A percentile compares a stretch with the other conserved stretches of the same genome.
Evolutionary conservation across 2,113 vertebrate genomes (phyloP).

Genomic region (Melanostigma gelatinosum): DNA sequence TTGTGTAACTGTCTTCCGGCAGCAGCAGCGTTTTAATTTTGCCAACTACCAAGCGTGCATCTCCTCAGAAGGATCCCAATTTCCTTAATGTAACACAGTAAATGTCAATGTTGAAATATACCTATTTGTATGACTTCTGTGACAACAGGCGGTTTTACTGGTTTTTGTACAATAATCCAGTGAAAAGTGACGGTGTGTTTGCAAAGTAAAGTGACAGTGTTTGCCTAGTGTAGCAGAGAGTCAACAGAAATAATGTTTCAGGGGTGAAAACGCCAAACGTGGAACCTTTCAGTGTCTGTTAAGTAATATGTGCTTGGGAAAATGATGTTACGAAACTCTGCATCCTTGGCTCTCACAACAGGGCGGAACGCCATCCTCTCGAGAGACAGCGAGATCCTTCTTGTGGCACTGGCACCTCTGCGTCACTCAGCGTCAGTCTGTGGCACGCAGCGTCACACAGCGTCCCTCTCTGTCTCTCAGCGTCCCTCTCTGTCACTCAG

Average conservation of each 20-base stretch:
- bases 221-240: neutral
- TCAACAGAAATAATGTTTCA: neutral
- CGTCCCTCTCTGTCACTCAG: too few species aligned
- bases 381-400: too few species aligned
- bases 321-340: conserved; percentile 82
- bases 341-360: conserved; percentile 82
- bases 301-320: neutral
- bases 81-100: neutral
- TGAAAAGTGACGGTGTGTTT: neutral
- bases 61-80: neutral
- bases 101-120: neutral
- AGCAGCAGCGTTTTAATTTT: neutral
- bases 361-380: conserved; percentile 52
- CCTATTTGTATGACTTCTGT: neutral
- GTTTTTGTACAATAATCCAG: neutral
- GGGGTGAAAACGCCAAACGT: neutral
- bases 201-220: neutral
- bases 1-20: neutral
- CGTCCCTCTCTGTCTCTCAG: too few species aligned
- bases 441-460: too few species aligned
- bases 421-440: too few species aligned
- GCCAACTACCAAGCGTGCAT: neutral
- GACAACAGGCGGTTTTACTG: neutral
- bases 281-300: too few species aligned
- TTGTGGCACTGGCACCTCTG: too few species aligned